Conservation (phyloP, 2,113 vertebrate genomes). For the Cairina moschata region DNA sequence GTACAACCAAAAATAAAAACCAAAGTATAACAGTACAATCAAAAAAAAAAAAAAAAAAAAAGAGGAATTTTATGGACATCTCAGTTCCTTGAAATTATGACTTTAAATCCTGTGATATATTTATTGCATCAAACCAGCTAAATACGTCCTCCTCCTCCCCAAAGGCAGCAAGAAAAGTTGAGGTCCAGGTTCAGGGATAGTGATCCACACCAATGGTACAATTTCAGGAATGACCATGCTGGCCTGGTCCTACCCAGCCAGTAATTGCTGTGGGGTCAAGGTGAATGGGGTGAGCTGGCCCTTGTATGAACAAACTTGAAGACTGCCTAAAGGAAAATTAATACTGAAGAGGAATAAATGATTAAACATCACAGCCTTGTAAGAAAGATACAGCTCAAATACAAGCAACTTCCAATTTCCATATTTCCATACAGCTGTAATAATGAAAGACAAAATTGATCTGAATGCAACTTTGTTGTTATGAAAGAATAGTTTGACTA, state of each 20-base stretch:
- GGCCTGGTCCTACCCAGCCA: too few species aligned
- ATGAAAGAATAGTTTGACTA: neutral
- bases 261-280: neutral
- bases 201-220: neutral
- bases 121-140: neutral
- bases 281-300: neutral
- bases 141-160: neutral
- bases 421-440: neutral
- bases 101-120: neutral
- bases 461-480: neutral
- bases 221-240: neutral
- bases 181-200: neutral
- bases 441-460: neutral
- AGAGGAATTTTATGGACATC: neutral
- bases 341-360: neutral
- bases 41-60: too few species aligned
- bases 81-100: neutral
- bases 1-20: too few species aligned
- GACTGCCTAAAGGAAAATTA: neutral
- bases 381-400: constrained; percentile 2
- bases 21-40: neutral
- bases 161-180: neutral
- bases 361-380: constrained; percentile 2
- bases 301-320: neutral
- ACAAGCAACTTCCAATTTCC: neutral